Percentiles rank a stretch among this genome's conserved stretches.
Conservation (phyloP, 2,797 vertebrate species). For the Thamnophis elegans region DNA sequence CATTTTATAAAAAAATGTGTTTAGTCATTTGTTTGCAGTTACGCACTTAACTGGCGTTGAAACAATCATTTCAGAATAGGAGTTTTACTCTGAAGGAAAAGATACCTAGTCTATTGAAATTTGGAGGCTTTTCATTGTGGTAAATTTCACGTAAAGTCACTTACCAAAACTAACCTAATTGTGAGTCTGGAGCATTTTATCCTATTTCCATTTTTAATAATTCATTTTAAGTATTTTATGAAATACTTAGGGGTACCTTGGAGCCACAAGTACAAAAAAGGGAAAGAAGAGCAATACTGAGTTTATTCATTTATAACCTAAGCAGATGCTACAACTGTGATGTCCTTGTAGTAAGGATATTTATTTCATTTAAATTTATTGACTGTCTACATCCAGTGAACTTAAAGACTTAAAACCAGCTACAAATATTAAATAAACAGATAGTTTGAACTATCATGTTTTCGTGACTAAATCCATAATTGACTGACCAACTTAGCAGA, state of each 20-base stretch:
- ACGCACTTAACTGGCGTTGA: background rate
- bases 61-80: background rate
- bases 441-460: background rate
- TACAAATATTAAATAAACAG: background rate
- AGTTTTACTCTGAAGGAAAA: background rate
- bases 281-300: background rate
- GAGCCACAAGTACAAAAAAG: background rate
- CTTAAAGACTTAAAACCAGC: background rate
- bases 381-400: background rate
- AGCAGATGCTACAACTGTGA: background rate
- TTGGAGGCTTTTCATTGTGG: background rate
- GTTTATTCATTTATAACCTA: background rate
- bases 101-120: background rate
- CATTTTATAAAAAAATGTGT: background rate
- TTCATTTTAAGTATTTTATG: background rate
- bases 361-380: background rate
- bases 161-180: background rate
- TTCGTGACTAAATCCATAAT: background rate
- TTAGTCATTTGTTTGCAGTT: background rate
- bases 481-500: background rate
- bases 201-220: background rate
- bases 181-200: background rate
- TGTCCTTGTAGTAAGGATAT: background rate
- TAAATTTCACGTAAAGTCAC: background rate
- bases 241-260: background rate